A percentile compares a stretch with the other conserved stretches of the same genome.
Conservation (phyloP, 2,113 vertebrate species). For the Indicator maculatus region DNA sequence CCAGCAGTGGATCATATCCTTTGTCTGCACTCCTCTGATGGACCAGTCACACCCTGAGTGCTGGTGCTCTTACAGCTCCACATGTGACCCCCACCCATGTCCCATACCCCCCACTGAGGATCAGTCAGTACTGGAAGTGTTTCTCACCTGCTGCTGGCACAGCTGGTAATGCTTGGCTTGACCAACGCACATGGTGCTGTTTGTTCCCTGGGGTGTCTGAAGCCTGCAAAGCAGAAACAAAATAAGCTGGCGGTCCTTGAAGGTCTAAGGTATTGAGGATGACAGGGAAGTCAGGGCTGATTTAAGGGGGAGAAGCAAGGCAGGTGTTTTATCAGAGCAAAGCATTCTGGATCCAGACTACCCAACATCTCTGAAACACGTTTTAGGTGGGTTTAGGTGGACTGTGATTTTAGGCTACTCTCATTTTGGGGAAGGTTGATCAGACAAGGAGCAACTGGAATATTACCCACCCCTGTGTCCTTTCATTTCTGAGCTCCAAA, state of each 20-base stretch:
- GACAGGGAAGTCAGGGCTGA: not conserved
- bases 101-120: not conserved
- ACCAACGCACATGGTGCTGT: conserved; percentile 80
- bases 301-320: not conserved
- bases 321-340: not conserved
- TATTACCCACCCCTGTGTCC: not conserved
- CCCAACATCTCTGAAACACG: not conserved
- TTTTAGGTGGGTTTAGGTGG: not conserved
- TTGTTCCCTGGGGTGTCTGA: conserved; percentile 77
- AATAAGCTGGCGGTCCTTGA: not conserved
- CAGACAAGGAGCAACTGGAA: not conserved
- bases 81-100: not conserved
- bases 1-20: fast-evolving
- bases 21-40: not conserved
- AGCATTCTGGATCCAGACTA: not conserved
- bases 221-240: conserved; percentile 72
- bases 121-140: not conserved
- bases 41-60: not conserved
- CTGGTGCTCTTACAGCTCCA: not conserved
- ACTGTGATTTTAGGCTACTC: not conserved
- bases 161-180: conserved; percentile 84
- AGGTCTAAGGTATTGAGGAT: not conserved
- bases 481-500: not conserved
- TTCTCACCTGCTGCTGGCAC: conserved; percentile 84
- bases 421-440: not conserved